Conservation (phyloP, 2,797 vertebrate genomes). For the Aplochiton taeniatus region DNA sequence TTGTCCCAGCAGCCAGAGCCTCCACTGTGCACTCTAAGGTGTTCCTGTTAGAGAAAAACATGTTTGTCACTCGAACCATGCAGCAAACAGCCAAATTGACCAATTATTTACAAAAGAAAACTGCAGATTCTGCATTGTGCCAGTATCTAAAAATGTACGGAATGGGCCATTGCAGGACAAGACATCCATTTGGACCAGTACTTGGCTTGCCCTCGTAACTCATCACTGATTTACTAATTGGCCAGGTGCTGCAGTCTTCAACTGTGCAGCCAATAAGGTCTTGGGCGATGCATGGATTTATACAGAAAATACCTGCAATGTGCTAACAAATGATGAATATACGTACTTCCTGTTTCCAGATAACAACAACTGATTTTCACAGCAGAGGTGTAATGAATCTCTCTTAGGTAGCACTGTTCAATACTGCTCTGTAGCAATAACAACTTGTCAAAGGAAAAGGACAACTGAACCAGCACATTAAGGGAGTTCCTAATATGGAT, state of each 20-base stretch:
- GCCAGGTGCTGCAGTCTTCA: slow-evolving; percentile 50
- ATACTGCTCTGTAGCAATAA: slow-evolving; percentile 5
- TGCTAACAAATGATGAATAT: slow-evolving; percentile 38
- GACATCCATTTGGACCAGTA: slow-evolving; percentile 39
- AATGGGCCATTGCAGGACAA: slow-evolving; percentile 43
- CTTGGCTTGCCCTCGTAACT: slow-evolving; percentile 44
- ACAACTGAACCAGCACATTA: slow-evolving; percentile 6
- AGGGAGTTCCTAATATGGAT: slow-evolving; percentile 21
- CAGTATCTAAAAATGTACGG: slow-evolving; percentile 51
- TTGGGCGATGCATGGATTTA: slow-evolving; percentile 2
- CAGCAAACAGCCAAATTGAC: slow-evolving; percentile 68
- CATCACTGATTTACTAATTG: slow-evolving; percentile 62
- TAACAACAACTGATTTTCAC: slow-evolving; percentile 30
- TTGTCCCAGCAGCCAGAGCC: slow-evolving; percentile 43
- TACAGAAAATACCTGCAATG: too few species aligned
- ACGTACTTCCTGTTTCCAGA: slow-evolving; percentile 39
- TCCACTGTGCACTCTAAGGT: slow-evolving; percentile 47
- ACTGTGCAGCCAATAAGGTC: slow-evolving; percentile 35
- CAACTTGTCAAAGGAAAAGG: slow-evolving; percentile 16
- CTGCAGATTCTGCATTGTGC: slow-evolving; percentile 70
- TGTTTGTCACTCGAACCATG: slow-evolving; percentile 67
- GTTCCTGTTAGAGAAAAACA: slow-evolving; percentile 56
- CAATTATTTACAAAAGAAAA: slow-evolving; percentile 72
- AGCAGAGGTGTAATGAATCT: slow-evolving; percentile 58
- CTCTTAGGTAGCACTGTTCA: slow-evolving; percentile 44